Evolutionary conservation across 2,888 invertebrate species (phyloP).

Genomic region (Lysandra coridon): DNA sequence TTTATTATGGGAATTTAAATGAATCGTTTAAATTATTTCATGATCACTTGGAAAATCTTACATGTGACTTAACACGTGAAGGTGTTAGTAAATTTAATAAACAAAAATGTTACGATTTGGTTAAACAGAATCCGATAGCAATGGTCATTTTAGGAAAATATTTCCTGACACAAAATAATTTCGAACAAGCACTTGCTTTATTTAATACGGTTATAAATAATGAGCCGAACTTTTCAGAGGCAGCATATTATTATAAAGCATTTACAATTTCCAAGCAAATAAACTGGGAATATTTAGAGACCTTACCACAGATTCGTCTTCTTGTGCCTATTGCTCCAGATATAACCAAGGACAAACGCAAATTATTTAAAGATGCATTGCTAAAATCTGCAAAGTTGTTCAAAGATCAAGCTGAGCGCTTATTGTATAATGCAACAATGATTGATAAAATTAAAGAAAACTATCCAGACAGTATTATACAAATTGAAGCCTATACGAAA

Average conservation of each 20-base stretch:
- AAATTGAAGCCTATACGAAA: constrained; percentile 30
- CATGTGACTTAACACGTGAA: not conserved
- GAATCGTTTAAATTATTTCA: constrained; percentile 18
- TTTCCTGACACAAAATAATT: constrained; percentile 26
- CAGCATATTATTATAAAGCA: constrained; percentile 33
- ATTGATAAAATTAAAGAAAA: constrained; percentile 32
- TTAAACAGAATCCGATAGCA: constrained; percentile 28
- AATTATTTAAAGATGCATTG: constrained; percentile 25
- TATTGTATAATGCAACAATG: constrained; percentile 28
- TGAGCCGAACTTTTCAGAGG: constrained; percentile 26
- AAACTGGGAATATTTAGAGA: constrained; percentile 2
- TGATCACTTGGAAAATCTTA: constrained; percentile 4
- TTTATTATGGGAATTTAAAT: constrained; percentile 7
- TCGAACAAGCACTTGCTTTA: constrained; percentile 11
- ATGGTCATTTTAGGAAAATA: constrained; percentile 30
- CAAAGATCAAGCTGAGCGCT: constrained; percentile 4
- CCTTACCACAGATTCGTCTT: too few relatives aligned
- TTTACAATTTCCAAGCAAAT: constrained; percentile 26
- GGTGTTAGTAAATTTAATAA: constrained; percentile 8
- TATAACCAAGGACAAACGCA: constrained; percentile 6
- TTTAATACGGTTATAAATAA: constrained; percentile 30
- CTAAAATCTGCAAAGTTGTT: constrained; percentile 25
- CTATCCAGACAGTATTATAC: constrained; percentile 27
- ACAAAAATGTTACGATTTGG: constrained; percentile 27
- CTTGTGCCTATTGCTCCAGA: too few relatives aligned